Base-by-base conservation (phyloP, 2,113 vertebrate species). In the Syngnathus floridae region DNA sequence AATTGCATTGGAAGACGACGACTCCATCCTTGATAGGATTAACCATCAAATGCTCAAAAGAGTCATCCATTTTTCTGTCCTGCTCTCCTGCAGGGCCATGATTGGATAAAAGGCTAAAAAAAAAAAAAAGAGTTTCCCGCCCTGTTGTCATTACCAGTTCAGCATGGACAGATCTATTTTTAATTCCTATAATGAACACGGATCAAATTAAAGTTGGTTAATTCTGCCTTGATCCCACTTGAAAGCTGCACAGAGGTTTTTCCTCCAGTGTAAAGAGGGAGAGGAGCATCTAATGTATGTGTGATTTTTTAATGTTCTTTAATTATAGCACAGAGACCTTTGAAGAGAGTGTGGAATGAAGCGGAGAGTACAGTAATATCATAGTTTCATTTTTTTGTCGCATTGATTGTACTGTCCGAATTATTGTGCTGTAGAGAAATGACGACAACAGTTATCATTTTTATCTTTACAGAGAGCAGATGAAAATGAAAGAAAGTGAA, bases 1-100 rank as follows among this genome's bases (percentile, higher is more conserved):
- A 87, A 87, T 86, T 81, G 69, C 74, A 84, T 82, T 85, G 69
- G 71, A 78, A 71, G 83, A 82, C 62, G 26, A 76, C 77, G 81
- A 84, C 84, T 76, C 82, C 81, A 82, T 84, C 81, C 77, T 63
- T 86, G 78, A 87, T 81, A 77, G 84, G 77, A 88, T 87, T 87
- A 85, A 72, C 75, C 80, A 80, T 81, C 75, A 70, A 82, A 82
- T 83, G 81, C 84, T 80, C 75, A 70, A 82, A 82, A 84, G 81
- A 85, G 74, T 82, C 84, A 88, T 88, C 80, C 79, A 83, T 88
- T 84, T 86, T 82, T 82, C 77, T 88, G 84, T 87, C 87, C 26
- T 85, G 65, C 69, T 72, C 41, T 86, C 77, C 77, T 79, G 63
- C 37, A 73, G 58, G 73, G 65, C 70, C 62, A 49, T 82, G 87